Base-by-base conservation (phyloP, 2,113 vertebrate species). In the Nothoprocta perdicaria region DNA sequence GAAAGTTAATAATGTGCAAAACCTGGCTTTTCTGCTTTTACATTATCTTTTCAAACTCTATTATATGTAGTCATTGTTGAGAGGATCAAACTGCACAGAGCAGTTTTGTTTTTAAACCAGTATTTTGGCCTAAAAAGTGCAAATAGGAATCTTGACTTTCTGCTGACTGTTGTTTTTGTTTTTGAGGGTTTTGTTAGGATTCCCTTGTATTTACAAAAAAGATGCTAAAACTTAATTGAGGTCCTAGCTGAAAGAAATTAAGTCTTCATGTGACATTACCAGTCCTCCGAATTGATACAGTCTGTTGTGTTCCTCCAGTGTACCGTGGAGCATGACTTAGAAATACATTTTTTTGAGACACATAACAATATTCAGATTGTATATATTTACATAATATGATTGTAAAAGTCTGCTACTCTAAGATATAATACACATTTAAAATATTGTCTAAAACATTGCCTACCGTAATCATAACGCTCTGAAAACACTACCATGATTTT, bases 1-100 rank as follows among this genome's bases (percentile, higher is more conserved):
- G 46, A 84, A 78, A 74, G 40, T 85, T 89, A 80, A 86, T 78
- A 82, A 62, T 73, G 48, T 90, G 48, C 27, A 79, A 91, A 91
- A 74, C 38, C 31, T 94, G 53, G 4, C 41, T 67, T 61, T 77
- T 92, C 38, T 17, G 15, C 15, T 10, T 63, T 14, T 23, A 13
- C 52, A 15, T 68, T 63, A 16, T 12, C 14, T 43, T 81, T 92
- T 90, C 4, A 65, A 77, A 86, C 5, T 21, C 12, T 41, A 6
- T 41, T 86, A 58, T 46, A 6, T 57, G 13, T 83, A 77, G 60
- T 66, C 24, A 10, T 68, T 84, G 27, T 86, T 94, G 24, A 80
- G 55, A 75, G 68, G 50, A 88, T 69, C 14, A 3, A 0, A 1
- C 55, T 77, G 19, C 48, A 38, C 26, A 68, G 40, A 52, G 48